Percentiles rank a stretch among this genome's conserved stretches.
Conservation (phyloP, 2,113 vertebrate genomes). For the Microcebus tavaratra region DNA sequence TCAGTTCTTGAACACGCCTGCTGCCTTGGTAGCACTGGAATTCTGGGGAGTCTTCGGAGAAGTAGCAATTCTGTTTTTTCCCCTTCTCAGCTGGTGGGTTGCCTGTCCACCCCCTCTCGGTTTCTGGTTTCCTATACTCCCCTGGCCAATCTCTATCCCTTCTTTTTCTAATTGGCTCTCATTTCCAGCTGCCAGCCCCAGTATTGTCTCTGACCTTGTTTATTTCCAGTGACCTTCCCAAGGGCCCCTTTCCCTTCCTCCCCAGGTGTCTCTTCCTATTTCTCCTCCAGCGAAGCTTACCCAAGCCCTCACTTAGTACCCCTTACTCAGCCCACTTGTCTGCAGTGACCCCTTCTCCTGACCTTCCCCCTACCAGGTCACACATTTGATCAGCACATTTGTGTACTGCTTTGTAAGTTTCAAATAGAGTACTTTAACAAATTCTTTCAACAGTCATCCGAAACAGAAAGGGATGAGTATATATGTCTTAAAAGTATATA, state of each 20-base stretch:
- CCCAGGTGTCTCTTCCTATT: neutral
- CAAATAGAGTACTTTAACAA: neutral
- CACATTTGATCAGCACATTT: neutral
- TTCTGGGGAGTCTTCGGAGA: neutral
- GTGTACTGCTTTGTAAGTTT: neutral
- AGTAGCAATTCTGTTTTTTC: accelerated
- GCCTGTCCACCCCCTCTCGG: accelerated
- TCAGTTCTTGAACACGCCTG: neutral
- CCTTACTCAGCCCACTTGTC: neutral
- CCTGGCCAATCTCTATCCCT: neutral
- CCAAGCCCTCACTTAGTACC: neutral
- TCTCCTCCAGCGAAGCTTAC: neutral
- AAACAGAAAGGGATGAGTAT: neutral
- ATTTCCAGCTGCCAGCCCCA: neutral
- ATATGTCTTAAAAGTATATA: neutral
- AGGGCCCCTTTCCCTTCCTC: neutral
- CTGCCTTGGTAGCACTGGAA: neutral
- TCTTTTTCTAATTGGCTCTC: neutral
- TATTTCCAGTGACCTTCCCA: neutral
- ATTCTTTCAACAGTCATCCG: neutral
- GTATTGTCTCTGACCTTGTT: neutral
- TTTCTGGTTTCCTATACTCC: neutral
- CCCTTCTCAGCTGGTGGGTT: neutral
- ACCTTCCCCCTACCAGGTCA: neutral
- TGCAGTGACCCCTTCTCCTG: neutral